Evolutionary conservation across 2,888 invertebrate species (phyloP).

Genomic region (Trachelus tabidus): DNA sequence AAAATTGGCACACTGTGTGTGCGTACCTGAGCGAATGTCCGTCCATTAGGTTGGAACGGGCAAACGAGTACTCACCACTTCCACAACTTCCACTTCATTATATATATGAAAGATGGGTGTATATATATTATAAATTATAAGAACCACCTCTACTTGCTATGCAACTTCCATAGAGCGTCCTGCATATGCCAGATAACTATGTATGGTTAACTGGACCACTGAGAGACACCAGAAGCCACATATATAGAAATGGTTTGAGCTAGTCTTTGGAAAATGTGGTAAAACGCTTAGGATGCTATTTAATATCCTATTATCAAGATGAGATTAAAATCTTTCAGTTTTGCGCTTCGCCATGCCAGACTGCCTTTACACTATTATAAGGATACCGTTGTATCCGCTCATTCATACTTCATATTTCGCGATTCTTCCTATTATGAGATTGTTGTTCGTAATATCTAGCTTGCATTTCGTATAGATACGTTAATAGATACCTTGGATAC

Average conservation of each 20-base stretch:
- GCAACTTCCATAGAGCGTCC: not conserved
- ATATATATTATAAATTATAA: not conserved
- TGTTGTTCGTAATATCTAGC: not conserved
- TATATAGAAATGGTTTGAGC: not conserved
- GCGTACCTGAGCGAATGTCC: slow-evolving; percentile 8
- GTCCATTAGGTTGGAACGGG: slow-evolving; percentile 49
- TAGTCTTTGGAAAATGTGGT: not conserved
- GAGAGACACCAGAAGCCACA: not conserved
- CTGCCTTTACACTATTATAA: not conserved
- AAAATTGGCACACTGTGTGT: slow-evolving; percentile 37
- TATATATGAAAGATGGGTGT: not conserved
- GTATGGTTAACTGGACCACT: not conserved
- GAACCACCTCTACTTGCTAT: not conserved
- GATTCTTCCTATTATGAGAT: not conserved
- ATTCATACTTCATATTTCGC: not conserved
- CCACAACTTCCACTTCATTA: not conserved
- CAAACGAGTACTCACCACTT: slow-evolving; percentile 1
- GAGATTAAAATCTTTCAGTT: not conserved
- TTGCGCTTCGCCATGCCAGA: not conserved
- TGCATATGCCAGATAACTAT: not conserved
- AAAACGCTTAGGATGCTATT: not conserved
- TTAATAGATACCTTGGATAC: not conserved
- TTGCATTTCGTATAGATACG: not conserved
- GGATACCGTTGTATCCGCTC: slow-evolving; percentile 2
- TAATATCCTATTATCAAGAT: not conserved